Evolutionary conservation across 2,113 vertebrate species (phyloP).

Genomic region (Coreoperca whiteheadi): DNA sequence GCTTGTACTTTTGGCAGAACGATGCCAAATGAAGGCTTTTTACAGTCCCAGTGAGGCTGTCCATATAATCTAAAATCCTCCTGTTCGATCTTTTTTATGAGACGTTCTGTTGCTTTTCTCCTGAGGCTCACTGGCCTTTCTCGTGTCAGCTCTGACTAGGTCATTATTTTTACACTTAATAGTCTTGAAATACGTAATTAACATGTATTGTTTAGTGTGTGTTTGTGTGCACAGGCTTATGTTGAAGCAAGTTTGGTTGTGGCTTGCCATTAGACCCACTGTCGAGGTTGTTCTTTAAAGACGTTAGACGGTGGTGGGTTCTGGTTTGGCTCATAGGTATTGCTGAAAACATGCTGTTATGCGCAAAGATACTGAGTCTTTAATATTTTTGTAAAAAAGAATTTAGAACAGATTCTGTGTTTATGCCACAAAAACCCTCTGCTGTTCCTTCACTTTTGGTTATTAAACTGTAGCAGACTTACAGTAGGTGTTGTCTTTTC

Average conservation of each 20-base stretch:
- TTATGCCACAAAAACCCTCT: not conserved
- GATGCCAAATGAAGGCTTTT: slow-evolving; percentile 42
- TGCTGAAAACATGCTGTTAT: slow-evolving; percentile 26
- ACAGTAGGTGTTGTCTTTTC: slow-evolving; percentile 6
- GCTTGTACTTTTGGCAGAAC: slow-evolving; percentile 39
- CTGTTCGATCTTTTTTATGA: slow-evolving; percentile 28
- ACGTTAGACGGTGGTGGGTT: slow-evolving; percentile 34
- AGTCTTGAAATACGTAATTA: slow-evolving; percentile 24
- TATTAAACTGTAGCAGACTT: not conserved
- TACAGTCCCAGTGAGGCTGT: slow-evolving; percentile 34
- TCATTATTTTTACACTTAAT: slow-evolving; percentile 41
- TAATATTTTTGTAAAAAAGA: not conserved
- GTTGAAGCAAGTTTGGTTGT: slow-evolving; percentile 10
- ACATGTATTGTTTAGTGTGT: slow-evolving; percentile 5
- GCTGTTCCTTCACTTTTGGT: slow-evolving; percentile 4
- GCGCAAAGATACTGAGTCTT: slow-evolving; percentile 2
- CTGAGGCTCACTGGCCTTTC: not conserved
- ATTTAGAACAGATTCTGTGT: not conserved
- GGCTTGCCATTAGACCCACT: slow-evolving; percentile 5
- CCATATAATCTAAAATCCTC: slow-evolving; percentile 42
- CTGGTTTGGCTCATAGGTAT: slow-evolving; percentile 35
- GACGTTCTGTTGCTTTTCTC: slow-evolving; percentile 13
- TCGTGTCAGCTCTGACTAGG: not conserved
- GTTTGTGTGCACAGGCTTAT: slow-evolving; percentile 13
- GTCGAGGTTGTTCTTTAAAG: slow-evolving; percentile 12